phyloP scores from a whole-genome alignment of 2,888 invertebrate genomes.

The Ennomos quercinarius region DNA sequence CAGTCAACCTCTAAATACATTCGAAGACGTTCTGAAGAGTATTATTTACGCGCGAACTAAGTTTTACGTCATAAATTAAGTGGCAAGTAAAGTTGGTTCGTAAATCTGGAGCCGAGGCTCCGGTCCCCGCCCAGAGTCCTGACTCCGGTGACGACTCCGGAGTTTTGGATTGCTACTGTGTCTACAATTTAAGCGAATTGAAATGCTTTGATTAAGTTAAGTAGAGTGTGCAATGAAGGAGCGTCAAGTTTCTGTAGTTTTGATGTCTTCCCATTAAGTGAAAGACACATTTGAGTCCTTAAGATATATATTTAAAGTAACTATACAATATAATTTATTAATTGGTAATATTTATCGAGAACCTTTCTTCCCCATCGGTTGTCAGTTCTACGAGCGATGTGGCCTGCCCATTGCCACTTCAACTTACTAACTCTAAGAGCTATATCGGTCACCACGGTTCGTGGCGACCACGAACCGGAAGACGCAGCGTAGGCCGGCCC shows the following conservation, averaged over 20 bases:
- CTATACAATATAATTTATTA: too few species aligned
- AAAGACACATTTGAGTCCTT: not conserved
- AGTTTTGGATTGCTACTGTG: slow-evolving; percentile 49
- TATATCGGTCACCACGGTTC: too few species aligned
- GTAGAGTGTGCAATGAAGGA: slow-evolving; percentile 11
- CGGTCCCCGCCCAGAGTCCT: slow-evolving; percentile 40
- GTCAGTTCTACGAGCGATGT: too few species aligned
- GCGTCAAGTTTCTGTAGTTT: slow-evolving; percentile 2
- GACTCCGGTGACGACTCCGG: slow-evolving; percentile 52
- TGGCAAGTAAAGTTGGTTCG: slow-evolving; percentile 47
- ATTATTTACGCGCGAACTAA: slow-evolving; percentile 61
- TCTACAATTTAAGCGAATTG: slow-evolving; percentile 31
- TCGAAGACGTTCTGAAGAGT: slow-evolving; percentile 41
- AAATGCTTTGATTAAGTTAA: slow-evolving; percentile 28
- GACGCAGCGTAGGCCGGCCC: too few species aligned
- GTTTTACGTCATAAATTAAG: slow-evolving; percentile 62
- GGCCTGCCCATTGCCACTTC: too few species aligned
- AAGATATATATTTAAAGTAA: too few species aligned
- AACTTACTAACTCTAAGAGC: too few species aligned
- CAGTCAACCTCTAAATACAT: slow-evolving; percentile 51
- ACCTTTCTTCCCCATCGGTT: too few species aligned
- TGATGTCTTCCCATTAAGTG: slow-evolving; percentile 6
- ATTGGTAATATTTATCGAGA: too few species aligned
- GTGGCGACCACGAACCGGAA: too few species aligned
- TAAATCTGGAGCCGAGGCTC: slow-evolving; percentile 51